Evolutionary conservation across 2,113 vertebrate species (phyloP), one percentile per base, ranked within the genome.

Genomic region (Poeciliopsis turrubarensis): DNA sequence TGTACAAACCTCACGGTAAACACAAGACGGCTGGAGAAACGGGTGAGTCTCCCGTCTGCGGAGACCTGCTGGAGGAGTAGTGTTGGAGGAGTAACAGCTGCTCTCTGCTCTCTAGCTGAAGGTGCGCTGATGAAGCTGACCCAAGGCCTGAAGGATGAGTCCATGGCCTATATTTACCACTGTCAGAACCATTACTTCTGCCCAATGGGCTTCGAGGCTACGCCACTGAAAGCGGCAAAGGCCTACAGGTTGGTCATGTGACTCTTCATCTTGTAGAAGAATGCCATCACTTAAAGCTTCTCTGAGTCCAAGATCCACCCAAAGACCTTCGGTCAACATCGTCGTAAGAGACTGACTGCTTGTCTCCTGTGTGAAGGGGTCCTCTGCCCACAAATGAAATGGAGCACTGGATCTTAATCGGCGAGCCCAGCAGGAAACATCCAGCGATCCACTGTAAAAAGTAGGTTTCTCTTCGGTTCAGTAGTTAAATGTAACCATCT

Each of bases 171-270:
- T 78, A 97, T 99, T 86, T 99, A 99, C 89, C 98, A 99, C 94
- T 99, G 98, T 91, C 98, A 99, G 93, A 99, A 99, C 92, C 98
- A 99, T 93, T 99, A 99, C 89, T 99, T 98, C 92, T 99, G 98
- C 81, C 98, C 98, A 13, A 96, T 99, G 92, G 98, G 98, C 83
- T 99, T 97, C 78, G 98, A 99, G 89, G 98, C 96, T 30, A 99
- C 98, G 0, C 98, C 98, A 19, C 87, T 97, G 65, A 99, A 96
- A 93, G 96, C 98, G 37, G 94, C 95, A 57, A 98, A 98, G 89
- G 98, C 98, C 0, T 99, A 98, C 75, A 96, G 96, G 98, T 99
- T 29, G 0, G 29, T 44, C 44, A 32, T 30, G 12, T 41, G 39
- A 8, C 22, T 57, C 7, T n/a, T 25, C 22, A 10, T 57, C 8